These are phyloP conservation scores for Sphinx pinastri DNA, from an alignment of 2,888 invertebrate genomes.

Conservation along the genomic window DNA sequence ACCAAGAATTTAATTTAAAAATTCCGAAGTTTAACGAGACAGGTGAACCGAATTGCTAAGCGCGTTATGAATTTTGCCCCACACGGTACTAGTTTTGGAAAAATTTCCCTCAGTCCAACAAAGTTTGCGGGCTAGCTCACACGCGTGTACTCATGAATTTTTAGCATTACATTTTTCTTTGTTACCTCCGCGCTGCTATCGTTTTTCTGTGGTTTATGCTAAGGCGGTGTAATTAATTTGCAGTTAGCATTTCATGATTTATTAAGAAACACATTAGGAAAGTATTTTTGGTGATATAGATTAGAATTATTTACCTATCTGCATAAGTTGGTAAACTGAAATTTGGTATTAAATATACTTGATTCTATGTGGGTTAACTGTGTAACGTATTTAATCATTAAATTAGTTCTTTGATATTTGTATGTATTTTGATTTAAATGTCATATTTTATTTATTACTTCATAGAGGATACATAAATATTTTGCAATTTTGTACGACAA, in stretches of 20 bases:
- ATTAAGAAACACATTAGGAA: neutral
- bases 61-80: constrained; percentile 80
- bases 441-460: no score
- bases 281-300: neutral
- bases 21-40: constrained; percentile 82
- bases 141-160: constrained; percentile 42
- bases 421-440: no score
- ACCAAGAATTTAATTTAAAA: constrained; percentile 83
- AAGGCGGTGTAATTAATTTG: constrained; percentile 11
- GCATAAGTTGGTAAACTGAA: neutral
- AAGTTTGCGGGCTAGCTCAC: constrained; percentile 75
- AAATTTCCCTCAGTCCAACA: constrained; percentile 66
- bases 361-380: neutral
- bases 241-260: neutral
- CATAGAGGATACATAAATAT: no score
- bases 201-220: constrained; percentile 5
- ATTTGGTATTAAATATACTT: neutral
- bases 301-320: neutral
- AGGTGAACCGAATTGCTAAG: constrained; percentile 80
- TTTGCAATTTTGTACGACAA: neutral
- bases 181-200: constrained; percentile 9
- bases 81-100: constrained; percentile 74
- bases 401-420: no score
- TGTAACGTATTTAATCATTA: no score
- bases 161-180: constrained; percentile 23